phyloP scores from a whole-genome alignment of 2,113 vertebrate species.

The Saguinus midas region DNA sequence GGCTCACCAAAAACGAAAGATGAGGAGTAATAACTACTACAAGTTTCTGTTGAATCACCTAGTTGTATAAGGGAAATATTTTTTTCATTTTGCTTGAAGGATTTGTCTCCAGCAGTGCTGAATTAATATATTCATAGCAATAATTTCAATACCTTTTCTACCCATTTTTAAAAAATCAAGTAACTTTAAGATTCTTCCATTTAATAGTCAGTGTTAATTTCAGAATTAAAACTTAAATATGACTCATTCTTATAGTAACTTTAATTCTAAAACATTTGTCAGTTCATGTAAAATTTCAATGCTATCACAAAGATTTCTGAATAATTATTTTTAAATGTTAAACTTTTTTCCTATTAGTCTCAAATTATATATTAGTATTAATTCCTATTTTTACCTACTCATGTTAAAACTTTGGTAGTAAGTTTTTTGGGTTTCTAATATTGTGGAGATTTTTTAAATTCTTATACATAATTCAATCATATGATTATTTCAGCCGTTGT shows the following conservation, averaged over 20 bases:
- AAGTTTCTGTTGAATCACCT: background rate
- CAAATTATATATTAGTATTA: conserved; percentile 38
- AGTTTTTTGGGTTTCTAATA: conserved; percentile 39
- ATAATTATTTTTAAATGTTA: conserved; percentile 50
- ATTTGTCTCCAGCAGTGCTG: background rate
- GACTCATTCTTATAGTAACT: conserved; percentile 61
- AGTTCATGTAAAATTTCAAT: background rate
- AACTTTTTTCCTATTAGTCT: conserved; percentile 46
- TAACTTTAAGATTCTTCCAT: background rate
- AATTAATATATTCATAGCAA: background rate
- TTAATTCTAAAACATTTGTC: conserved; percentile 61
- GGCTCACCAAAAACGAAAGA: background rate
- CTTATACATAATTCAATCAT: background rate
- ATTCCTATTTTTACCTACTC: conserved; percentile 46
- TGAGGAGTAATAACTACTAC: background rate
- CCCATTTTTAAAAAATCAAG: background rate
- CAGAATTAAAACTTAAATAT: conserved; percentile 49
- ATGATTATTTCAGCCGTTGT: conserved; percentile 41
- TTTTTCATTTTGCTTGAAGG: background rate
- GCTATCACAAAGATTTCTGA: conserved; percentile 56
- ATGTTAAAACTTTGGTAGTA: conserved; percentile 13
- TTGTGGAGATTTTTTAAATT: background rate
- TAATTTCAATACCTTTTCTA: background rate
- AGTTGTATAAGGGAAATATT: background rate
- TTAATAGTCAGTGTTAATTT: conserved; percentile 8